These are phyloP conservation scores for Tinea pellionella DNA, from an alignment of 2,888 invertebrate species.

Conservation along the genomic window DNA sequence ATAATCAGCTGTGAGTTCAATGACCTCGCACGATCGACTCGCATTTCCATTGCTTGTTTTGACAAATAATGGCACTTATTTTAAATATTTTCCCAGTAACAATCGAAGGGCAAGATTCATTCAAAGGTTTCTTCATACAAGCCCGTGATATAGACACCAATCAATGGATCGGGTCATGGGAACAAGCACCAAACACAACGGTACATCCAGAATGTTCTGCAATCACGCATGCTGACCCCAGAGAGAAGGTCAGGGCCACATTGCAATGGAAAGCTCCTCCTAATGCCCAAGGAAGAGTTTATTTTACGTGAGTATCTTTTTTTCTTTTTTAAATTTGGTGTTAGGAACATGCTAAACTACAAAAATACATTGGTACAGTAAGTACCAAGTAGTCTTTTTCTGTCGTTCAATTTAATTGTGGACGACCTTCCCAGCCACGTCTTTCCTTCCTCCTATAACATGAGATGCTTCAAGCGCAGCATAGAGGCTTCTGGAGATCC, in stretches of 20 bases:
- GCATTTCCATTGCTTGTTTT: too few species aligned
- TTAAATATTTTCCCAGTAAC: slow-evolving; percentile 51
- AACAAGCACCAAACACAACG: slow-evolving; percentile 79
- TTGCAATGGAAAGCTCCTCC: slow-evolving; percentile 81
- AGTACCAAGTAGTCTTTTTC: too few species aligned
- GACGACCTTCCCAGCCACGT: too few species aligned
- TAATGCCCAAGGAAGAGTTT: slow-evolving; percentile 75
- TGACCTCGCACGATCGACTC: too few species aligned
- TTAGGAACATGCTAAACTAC: too few species aligned
- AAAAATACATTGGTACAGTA: too few species aligned
- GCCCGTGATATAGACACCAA: slow-evolving; percentile 78
- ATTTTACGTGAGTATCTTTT: slow-evolving; percentile 78
- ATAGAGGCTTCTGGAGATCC: too few species aligned
- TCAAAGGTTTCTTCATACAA: slow-evolving; percentile 88
- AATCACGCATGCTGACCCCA: slow-evolving; percentile 82
- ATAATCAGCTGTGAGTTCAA: too few species aligned
- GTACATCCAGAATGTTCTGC: slow-evolving; percentile 82
- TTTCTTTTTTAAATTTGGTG: neutral
- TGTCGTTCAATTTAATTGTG: too few species aligned
- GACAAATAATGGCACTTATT: too few species aligned
- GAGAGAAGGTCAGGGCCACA: slow-evolving; percentile 78
- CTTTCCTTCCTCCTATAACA: too few species aligned
- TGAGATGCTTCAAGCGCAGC: too few species aligned
- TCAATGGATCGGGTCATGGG: slow-evolving; percentile 82
- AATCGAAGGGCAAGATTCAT: slow-evolving; percentile 68